These are phyloP conservation scores for Recurvirostra avosetta DNA, from an alignment of 2,113 vertebrate genomes.

Conservation along the genomic window DNA sequence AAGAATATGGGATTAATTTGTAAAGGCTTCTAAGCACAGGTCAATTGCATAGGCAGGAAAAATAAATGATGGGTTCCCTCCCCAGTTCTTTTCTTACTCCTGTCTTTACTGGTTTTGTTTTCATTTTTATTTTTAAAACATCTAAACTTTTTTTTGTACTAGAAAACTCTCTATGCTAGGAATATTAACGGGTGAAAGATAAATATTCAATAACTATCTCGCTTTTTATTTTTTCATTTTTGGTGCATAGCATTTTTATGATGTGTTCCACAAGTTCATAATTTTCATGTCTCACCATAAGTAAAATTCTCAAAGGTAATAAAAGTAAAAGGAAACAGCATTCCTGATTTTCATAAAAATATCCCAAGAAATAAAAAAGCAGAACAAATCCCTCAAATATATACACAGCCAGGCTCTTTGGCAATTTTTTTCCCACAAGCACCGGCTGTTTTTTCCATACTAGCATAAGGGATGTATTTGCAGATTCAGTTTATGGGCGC, in stretches of 20 bases:
- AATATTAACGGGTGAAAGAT: background rate
- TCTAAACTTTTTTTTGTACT: background rate
- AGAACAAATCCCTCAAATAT: background rate
- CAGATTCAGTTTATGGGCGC: background rate
- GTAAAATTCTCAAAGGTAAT: background rate
- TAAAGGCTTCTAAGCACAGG: background rate
- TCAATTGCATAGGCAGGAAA: background rate
- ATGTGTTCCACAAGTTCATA: background rate
- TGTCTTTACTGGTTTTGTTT: background rate
- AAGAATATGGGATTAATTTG: background rate
- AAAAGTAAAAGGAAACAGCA: background rate
- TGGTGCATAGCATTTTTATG: background rate
- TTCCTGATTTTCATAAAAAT: background rate
- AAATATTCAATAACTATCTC: background rate
- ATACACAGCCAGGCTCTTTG: background rate
- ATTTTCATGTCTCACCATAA: background rate
- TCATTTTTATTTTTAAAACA: background rate
- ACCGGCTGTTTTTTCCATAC: background rate
- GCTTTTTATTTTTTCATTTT: background rate
- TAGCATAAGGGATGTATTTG: background rate
- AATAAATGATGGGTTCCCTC: background rate
- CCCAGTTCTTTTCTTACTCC: background rate
- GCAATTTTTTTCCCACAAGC: background rate
- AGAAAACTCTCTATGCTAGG: background rate
- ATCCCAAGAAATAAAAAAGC: background rate